Base-by-base conservation (phyloP, 2,797 vertebrate species). In the Clarias pachynema region DNA sequence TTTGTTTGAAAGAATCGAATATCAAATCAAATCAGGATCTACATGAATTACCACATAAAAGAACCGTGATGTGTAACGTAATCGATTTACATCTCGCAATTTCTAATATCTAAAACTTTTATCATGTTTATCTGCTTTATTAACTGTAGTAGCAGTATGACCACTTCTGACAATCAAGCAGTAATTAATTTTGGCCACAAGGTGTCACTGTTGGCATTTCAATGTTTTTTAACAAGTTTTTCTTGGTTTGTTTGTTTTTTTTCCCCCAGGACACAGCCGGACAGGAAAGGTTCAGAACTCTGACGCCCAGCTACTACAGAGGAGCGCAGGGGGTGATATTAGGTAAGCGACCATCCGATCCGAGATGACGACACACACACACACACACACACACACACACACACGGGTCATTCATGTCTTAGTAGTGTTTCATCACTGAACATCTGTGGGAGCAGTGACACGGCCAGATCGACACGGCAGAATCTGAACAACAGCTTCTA, bases 271-370 rank as follows among this genome's bases (percentile, higher is more conserved):
- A 99, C 92, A 99, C 97, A 34, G 98, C 98, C 53, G 98, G 97
- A 92, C 98, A 99, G 93, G 98, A 99, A 87, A 93, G 98, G 69
- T 99, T 99, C 94, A 96, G 98, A 89, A 99, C 98, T 31, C 87
- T 99, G 92, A 99, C 97, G 2, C 98, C 98, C 89, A 99, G 98
- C 92, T 99, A 99, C 93, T 99, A 99, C 79, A 97, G 98, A 88
- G 97, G 97, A 83, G 97, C 98, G 63, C 98, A 99, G 92, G 97
- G 98, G 88, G 97, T 99, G 92, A 99, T 99, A 88, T 93, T 99
- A 75, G 98, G 98, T 99, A 94, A 95, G 94, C 82, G 31, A 83
- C 85, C 5, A 20, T 63, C 77, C 59, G 37, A 37, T 3, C 18
- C 12, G 10, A 60, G 9, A 78, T 2, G 29, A 44, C 40, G 7